Conservation (phyloP, 1,140 invertebrate species). For the Sinonovacula constricta region DNA sequence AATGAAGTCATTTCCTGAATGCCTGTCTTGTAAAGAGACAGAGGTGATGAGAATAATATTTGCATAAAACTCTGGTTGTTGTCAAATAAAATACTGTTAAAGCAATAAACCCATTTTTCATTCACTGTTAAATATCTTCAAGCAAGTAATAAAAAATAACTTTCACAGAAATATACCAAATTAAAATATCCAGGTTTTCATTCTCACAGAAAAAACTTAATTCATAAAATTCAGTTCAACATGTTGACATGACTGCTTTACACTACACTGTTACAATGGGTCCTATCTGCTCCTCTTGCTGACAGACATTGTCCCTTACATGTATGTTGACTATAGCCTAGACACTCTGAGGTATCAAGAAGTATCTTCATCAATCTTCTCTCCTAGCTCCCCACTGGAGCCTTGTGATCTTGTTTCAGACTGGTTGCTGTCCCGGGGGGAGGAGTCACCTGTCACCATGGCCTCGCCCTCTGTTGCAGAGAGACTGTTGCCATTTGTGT, state of each 20-base stretch:
- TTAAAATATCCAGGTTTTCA: too few species aligned
- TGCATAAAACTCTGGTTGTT: too few species aligned
- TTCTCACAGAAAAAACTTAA: neutral
- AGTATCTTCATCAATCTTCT: constrained; percentile 44
- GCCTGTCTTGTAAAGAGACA: too few species aligned
- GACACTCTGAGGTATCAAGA: constrained; percentile 8
- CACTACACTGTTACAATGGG: neutral
- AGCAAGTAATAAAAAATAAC: too few species aligned
- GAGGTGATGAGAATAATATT: too few species aligned
- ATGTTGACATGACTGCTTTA: neutral
- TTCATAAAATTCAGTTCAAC: neutral
- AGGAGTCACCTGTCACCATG: constrained; percentile 23
- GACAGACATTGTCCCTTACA: too few species aligned
- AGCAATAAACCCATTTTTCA: too few species aligned
- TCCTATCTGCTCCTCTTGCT: neutral
- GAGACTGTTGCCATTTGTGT: constrained; percentile 58
- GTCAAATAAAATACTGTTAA: too few species aligned
- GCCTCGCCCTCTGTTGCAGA: constrained; percentile 43
- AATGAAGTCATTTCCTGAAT: too few species aligned
- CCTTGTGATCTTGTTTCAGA: constrained; percentile 43
- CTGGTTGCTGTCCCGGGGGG: constrained; percentile 27
- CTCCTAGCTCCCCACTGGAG: constrained; percentile 48
- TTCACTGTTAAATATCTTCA: too few species aligned
- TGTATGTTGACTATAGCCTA: neutral
- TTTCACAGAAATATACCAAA: too few species aligned